Evolutionary conservation across 2,888 invertebrate genomes (phyloP).

Genomic region (Andrena bicolor): DNA sequence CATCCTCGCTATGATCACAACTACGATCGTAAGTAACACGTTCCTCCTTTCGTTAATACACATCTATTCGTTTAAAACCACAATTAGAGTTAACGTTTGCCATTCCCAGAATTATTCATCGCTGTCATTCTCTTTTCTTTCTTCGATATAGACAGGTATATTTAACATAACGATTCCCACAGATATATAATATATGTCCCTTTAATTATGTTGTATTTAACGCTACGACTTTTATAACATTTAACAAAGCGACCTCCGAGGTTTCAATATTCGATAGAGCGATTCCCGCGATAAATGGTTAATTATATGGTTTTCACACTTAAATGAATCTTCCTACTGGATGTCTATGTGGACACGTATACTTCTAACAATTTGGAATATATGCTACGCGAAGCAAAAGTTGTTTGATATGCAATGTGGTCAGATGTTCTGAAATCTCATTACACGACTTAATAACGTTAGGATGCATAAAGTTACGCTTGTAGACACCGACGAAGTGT

Average conservation of each 20-base stretch:
- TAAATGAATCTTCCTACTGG: slow-evolving; percentile 43
- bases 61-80: slow-evolving; percentile 12
- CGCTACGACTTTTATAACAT: slow-evolving; percentile 48
- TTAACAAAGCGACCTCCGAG: slow-evolving; percentile 48
- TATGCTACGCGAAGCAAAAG: slow-evolving; percentile 56
- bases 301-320: slow-evolving; percentile 46
- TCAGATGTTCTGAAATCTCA: slow-evolving; percentile 15
- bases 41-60: slow-evolving; percentile 4
- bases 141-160: slow-evolving; percentile 15
- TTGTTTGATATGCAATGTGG: slow-evolving; percentile 44
- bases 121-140: background rate
- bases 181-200: slow-evolving; percentile 23
- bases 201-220: slow-evolving; percentile 48
- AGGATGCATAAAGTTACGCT: slow-evolving; percentile 25
- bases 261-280: slow-evolving; percentile 47
- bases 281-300: slow-evolving; percentile 50
- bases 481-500: slow-evolving; percentile 55
- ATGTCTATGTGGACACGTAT: slow-evolving; percentile 50
- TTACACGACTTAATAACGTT: slow-evolving; percentile 33
- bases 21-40: slow-evolving; percentile 12
- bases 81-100: slow-evolving; percentile 39
- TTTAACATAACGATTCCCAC: slow-evolving; percentile 55
- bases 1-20: background rate
- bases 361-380: slow-evolving; percentile 62
- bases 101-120: slow-evolving; percentile 28